Base-by-base conservation (phyloP, 2,888 invertebrate species). In the Acrobasis consociella region DNA sequence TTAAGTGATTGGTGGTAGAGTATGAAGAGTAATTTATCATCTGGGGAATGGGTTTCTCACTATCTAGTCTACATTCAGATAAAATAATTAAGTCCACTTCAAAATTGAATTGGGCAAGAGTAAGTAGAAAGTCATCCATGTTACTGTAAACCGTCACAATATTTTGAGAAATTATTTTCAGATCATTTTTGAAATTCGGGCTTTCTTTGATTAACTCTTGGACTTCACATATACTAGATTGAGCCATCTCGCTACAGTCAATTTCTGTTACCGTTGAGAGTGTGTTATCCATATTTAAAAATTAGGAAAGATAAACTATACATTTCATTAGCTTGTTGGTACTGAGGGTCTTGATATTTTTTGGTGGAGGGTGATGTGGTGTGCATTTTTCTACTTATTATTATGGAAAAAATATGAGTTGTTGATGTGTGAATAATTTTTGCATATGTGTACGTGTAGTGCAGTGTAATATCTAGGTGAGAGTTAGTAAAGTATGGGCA, bases 261-360 rank as follows among this genome's bases (percentile, higher is more conserved):
- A 56, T 56, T 56, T 56, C 56, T 39, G 56, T 56, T 56, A 56
- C 39, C 16, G 56, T 56, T 39, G 39, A 38, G 15, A 56, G 10
- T 39, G 56, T 10, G 16, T 56, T 56, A 56, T 56, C 56, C 56
- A 56, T 56, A 56, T 39, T 39, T 11, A 39, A 39, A 16, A 9
- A 9, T 9, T 39, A 37, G 16, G 15, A 39, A 15, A 56, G 16
- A 39, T 37, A 56, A 15, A 9, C 10, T 22, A 22, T 1, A n/a
- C 39, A 39, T 39, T 39, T 16, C 16, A 56, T 9, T 5, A 56
- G 15, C 1, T 56, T 39, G 16, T 10, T 39, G 56, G 39, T 39
- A 39, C 39, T 56, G 56, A 9, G n/a, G 38, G 38, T 56, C n/a
- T 15, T 38, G 15, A 22, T 22, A 22, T 3, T 22, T 39, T 1